Percentiles rank a stretch among this genome's conserved stretches.
Conservation (phyloP, 2,797 vertebrate species). For the Sebastes variabilis region DNA sequence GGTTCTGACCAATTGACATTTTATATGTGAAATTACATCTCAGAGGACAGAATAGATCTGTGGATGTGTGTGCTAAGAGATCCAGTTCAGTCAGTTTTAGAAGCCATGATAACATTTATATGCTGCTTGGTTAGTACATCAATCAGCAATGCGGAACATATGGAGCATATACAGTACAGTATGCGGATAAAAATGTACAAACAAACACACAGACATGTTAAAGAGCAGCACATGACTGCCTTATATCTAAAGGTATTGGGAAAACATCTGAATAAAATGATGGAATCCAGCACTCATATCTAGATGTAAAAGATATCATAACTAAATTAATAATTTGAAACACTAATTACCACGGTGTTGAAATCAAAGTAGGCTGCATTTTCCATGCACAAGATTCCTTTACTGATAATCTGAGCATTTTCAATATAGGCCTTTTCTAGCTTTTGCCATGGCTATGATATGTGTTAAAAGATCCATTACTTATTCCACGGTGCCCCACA, state of each 20-base stretch:
- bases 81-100: not conserved
- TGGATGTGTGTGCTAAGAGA: not conserved
- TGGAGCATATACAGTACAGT: not conserved
- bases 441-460: not conserved
- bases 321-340: conserved; percentile 17
- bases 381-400: not conserved
- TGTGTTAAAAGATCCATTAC: not conserved
- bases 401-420: not conserved
- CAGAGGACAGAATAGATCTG: not conserved
- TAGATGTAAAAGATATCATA: not conserved
- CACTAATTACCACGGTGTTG: not conserved
- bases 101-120: not conserved
- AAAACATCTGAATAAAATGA: not conserved
- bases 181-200: not conserved
- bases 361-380: not conserved
- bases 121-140: not conserved
- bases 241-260: not conserved
- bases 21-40: not conserved
- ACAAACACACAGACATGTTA: not conserved
- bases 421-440: not conserved
- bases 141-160: not conserved
- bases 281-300: not conserved
- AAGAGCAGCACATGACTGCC: not conserved
- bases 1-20: not conserved
- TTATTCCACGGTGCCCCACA: not conserved